Base-by-base conservation (phyloP, 2,797 vertebrate species). In the Phoxinus dragarum region DNA sequence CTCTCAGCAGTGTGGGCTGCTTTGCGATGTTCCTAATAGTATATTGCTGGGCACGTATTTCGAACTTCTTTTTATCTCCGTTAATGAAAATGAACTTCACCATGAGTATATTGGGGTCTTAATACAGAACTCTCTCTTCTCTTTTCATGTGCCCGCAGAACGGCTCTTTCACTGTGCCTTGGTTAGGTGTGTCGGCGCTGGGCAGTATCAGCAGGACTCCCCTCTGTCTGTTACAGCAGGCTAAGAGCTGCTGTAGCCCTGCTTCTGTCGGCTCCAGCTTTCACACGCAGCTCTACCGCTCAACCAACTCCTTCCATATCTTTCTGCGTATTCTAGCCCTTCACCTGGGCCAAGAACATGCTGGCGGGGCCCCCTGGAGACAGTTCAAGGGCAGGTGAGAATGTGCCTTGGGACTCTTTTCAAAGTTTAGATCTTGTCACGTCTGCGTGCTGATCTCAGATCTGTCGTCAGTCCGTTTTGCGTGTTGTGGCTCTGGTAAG, bases 371-470 rank as follows among this genome's bases (percentile, higher is more conserved):
- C 93, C 96, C 96, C 86, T 98, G 98, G 96, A 99, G 97, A 90
- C 98, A 99, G 93, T 96, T 99, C 91, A 99, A 99, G 96, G 98
- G 98, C 94, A 97, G 98, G 98, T 99, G 84, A 91, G 92, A 89
- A 71, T 54, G 14, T 56, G 66, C 8, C 19, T 71, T 27, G 23
- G 17, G 54, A 64, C 64, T n/a, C 31, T 61, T 80, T 73, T 61
- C 80, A 56, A 71, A 59, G 36, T 72, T 71, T 44, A 82, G 80
- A 31, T 36, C n/a, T 61, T 0, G 27, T 64, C 40, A n/a, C 27
- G 27, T 17, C 21, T 36, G 47, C 5, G 0, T 78, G n/a, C 47
- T 44, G 47, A 42, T 81, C 47, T 86, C 21, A 67, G 49, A 88
- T 68, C 31, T 79, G 84, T 31, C 34, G 4, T 27, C 88, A 89